Evolutionary conservation across 2,113 vertebrate species (phyloP), one percentile per base, ranked within the genome.

Genomic region (Menidia beryllina): DNA sequence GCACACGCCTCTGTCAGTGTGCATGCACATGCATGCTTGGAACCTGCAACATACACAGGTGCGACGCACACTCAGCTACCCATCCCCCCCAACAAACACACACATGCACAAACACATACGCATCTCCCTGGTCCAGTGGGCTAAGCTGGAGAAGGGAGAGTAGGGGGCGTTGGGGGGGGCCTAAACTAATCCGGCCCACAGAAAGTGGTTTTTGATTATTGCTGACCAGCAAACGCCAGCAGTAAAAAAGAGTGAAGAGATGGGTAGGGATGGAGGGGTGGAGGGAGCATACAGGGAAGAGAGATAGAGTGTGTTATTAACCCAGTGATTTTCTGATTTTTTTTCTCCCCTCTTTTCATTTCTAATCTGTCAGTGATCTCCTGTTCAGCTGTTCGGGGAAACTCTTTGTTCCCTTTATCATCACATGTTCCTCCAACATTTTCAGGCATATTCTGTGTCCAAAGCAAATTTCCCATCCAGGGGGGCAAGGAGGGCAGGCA

Each of bases 121-220:
- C 73, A 75, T 77, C 19, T 79, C 79, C 95, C 95, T 97, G 96
- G 96, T 98, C 96, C 97, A 98, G 95, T 97, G 96, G 96, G 95
- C 96, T 98, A 97, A 99, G 96, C 97, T 96, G 95, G 95, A 94
- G 94, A 95, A 93, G 81, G 82, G 79, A 82, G 77, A 78, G 82
- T 70, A 66, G 72, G 70, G 83, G 68, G 69, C 14, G 45, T 74
- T 63, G 81, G 12, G 65, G 77, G 75, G 41, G 78, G 79, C 78
- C 58, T 88, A 79, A 90, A 91, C 96, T 98, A 99, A 99, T 99
- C 97, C 91, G 83, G 80, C 84, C 96, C 95, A 95, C 94, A 96
- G 96, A 98, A 99, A 99, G 96, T 98, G 96, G 93, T 98, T 98
- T 98, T 96, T 96, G 96, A 98, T 98, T 97, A 99, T 98, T 98